Conservation (phyloP, 2,888 invertebrate species). For the Merodon equestris region DNA sequence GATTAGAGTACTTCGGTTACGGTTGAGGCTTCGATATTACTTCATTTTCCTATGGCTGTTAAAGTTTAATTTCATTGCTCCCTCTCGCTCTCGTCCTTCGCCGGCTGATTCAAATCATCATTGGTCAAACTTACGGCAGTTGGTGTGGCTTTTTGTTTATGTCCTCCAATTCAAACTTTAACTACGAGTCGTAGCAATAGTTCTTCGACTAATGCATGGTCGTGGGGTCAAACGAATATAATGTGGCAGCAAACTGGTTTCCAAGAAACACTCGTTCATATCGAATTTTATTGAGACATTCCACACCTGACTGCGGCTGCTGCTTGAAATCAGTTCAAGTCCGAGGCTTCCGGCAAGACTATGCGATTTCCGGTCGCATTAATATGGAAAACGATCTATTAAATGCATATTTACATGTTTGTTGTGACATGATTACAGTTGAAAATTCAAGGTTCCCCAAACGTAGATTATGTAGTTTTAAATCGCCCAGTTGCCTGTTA, state of each 20-base stretch:
- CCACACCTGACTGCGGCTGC: background rate
- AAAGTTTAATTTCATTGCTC: constrained; percentile 55
- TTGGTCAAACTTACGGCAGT: constrained; percentile 26
- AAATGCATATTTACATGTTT: too few relatives aligned
- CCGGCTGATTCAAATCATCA: background rate
- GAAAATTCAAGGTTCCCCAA: too few relatives aligned
- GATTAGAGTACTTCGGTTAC: constrained; percentile 70
- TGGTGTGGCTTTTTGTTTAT: constrained; percentile 45
- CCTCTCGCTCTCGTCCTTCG: too few relatives aligned
- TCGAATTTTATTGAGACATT: background rate
- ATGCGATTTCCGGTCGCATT: constrained; percentile 4
- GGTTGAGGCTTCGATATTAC: constrained; percentile 65
- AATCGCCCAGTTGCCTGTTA: too few relatives aligned
- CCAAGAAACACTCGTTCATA: constrained; percentile 9
- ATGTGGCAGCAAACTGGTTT: background rate
- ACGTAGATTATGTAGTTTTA: too few relatives aligned
- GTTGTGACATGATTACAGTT: too few relatives aligned
- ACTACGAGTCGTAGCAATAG: constrained; percentile 3
- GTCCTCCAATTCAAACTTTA: too few relatives aligned
- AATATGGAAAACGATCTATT: constrained; percentile 3
- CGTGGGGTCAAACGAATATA: background rate
- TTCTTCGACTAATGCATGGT: background rate
- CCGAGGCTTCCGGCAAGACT: background rate
- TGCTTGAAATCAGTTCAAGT: background rate
- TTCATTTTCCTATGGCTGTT: constrained; percentile 59